Percentiles rank a stretch among this genome's conserved stretches.
Evolutionary conservation across 2,113 vertebrate genomes (phyloP).

Genomic region (Haplotaxodon microlepis): DNA sequence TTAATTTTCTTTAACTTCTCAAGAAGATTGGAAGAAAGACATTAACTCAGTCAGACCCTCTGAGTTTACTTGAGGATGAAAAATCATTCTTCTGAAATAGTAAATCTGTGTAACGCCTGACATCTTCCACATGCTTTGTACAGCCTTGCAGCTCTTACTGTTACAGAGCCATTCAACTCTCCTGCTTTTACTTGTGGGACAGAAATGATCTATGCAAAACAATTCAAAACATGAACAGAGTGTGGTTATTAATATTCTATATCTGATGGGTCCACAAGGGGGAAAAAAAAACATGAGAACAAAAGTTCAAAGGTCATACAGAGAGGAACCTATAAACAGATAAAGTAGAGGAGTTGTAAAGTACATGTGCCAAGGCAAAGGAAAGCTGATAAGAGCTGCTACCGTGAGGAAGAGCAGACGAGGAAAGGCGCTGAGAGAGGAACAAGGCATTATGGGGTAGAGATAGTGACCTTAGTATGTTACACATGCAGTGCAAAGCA

Average conservation of each 20-base stretch:
- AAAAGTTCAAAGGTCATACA: background rate
- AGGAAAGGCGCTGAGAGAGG: background rate
- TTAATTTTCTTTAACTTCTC: background rate
- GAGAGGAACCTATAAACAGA: background rate
- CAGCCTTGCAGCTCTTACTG: background rate
- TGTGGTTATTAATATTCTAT: background rate
- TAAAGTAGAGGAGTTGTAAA: background rate
- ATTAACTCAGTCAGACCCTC: background rate
- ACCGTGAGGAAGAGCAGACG: background rate
- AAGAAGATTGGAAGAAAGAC: accelerated
- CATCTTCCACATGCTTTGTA: background rate
- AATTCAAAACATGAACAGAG: background rate
- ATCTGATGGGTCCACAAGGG: background rate
- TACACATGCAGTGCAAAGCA: background rate
- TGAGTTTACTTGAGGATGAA: background rate
- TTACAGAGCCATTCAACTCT: background rate
- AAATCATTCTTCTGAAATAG: background rate
- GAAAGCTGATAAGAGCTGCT: background rate
- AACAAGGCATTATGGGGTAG: background rate
- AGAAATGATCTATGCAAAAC: background rate
- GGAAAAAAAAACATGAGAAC: background rate
- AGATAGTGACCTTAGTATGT: background rate
- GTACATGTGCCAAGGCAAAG: background rate
- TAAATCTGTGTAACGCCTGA: background rate
- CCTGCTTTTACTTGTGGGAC: too few relatives aligned